Base-by-base conservation (phyloP, 2,113 vertebrate genomes). In the Pollimyrus isidori region DNA sequence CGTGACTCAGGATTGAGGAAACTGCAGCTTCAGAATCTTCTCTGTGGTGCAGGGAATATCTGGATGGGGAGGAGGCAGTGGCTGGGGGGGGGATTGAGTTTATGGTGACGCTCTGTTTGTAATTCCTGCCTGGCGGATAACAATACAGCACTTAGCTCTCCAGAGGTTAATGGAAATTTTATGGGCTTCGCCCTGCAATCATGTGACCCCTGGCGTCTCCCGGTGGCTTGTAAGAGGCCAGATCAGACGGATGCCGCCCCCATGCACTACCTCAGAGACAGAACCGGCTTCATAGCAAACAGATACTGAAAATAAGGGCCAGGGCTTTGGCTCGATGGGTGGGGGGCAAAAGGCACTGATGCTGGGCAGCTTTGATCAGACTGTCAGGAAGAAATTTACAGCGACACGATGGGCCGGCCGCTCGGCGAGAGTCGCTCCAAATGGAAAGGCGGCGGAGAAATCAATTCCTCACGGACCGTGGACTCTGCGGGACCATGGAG, bases 131-230 rank as follows among this genome's bases (percentile, higher is more conserved):
- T 98, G 97, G 96, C 96, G 97, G 97, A 97, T 97, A 96, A 97
- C 98, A 98, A 99, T 97, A 98, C 97, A 96, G 94, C 95, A 92
- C 97, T 98, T 98, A 98, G 98, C 97, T 97, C 97, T 96, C 96
- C 95, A 95, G 91, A 96, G 96, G 97, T 98, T 99, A 99, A 99
- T 99, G 98, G 98, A 99, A 97, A 97, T 99, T 99, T 99, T 99
- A 99, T 97, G 96, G 97, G 97, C 95, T 94, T 94, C 95, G 94
- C 95, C 94, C 95, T 95, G 93, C 95, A 95, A 96, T 97, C 97
- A 96, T 96, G 96, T 97, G 97, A 97, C 97, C 97, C 96, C 97
- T 97, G 95, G 93, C 92, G 92, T 95, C 94, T 93, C 93, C 95
- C 94, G 93, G 91, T 94, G 56, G 62, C 58, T 45, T 46, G 56